phyloP scores from a whole-genome alignment of 1,140 invertebrate genomes.

The Drosophila sucinea region DNA sequence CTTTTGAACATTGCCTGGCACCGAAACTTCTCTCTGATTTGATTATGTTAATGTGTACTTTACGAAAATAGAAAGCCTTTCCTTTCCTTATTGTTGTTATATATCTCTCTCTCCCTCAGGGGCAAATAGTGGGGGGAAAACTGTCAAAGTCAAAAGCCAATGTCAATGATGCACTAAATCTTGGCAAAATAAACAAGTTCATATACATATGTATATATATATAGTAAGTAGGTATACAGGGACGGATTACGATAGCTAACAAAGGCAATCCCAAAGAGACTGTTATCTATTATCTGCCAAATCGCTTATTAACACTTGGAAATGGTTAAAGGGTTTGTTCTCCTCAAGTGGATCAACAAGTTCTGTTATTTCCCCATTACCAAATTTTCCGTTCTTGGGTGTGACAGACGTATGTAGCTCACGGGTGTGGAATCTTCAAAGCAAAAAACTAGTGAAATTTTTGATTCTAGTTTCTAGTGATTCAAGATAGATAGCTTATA shows the following conservation, averaged over 20 bases:
- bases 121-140: conserved; percentile 31
- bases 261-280: no score
- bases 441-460: no score
- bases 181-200: conserved; percentile 53
- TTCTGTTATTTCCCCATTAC: neutral
- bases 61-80: conserved; percentile 65
- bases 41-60: conserved; percentile 52
- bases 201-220: conserved; percentile 16
- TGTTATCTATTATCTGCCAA: neutral
- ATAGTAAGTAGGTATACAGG: conserved; percentile 6
- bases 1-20: conserved; percentile 45
- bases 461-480: no score
- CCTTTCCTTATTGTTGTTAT: conserved; percentile 13
- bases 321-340: neutral
- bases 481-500: no score
- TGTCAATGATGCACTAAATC: conserved; percentile 72
- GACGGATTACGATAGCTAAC: neutral
- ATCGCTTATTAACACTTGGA: neutral
- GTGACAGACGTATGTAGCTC: no score
- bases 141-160: conserved; percentile 74
- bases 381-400: neutral
- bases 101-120: conserved; percentile 8
- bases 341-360: neutral
- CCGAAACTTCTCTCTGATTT: conserved; percentile 33
- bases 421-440: no score